phyloP scores from a whole-genome alignment of 1,140 invertebrate genomes.

The Macrobrachium rosenbergii region DNA sequence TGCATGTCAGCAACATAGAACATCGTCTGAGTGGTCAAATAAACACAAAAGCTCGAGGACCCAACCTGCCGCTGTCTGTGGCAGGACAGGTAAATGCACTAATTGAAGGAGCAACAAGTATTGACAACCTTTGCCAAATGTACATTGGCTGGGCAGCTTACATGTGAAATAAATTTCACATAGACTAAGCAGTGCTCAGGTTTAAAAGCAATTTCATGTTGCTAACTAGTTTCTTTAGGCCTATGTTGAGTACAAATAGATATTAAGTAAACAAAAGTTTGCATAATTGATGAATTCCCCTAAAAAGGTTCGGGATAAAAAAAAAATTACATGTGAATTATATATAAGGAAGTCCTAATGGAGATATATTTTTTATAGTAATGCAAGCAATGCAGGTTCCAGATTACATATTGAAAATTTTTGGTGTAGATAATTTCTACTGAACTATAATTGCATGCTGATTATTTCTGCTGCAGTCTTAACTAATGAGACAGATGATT shows the following conservation, averaged over 20 bases:
- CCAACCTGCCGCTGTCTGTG: slow-evolving; percentile 78
- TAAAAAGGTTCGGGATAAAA: too few relatives aligned
- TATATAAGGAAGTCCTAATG: too few relatives aligned
- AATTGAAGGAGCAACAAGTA: slow-evolving; percentile 90
- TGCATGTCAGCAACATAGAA: slow-evolving; percentile 87
- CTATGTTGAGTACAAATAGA: background rate
- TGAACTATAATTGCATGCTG: too few relatives aligned
- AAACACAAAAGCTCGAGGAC: slow-evolving; percentile 70
- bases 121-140: slow-evolving; percentile 94
- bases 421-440: too few relatives aligned
- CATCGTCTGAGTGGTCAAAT: slow-evolving; percentile 87
- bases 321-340: too few relatives aligned
- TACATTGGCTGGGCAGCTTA: slow-evolving; percentile 95
- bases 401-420: too few relatives aligned
- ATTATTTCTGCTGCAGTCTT: too few relatives aligned
- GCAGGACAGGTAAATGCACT: slow-evolving; percentile 94
- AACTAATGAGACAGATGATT: too few relatives aligned
- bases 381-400: too few relatives aligned
- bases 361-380: too few relatives aligned
- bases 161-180: slow-evolving; percentile 72
- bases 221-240: background rate
- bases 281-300: too few relatives aligned
- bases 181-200: background rate
- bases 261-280: background rate
- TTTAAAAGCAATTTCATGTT: background rate